A percentile compares a stretch with the other conserved stretches of the same genome.
These are phyloP conservation scores for Taenaris catops DNA, from an alignment of 2,888 invertebrate genomes.

Conservation along the genomic window DNA sequence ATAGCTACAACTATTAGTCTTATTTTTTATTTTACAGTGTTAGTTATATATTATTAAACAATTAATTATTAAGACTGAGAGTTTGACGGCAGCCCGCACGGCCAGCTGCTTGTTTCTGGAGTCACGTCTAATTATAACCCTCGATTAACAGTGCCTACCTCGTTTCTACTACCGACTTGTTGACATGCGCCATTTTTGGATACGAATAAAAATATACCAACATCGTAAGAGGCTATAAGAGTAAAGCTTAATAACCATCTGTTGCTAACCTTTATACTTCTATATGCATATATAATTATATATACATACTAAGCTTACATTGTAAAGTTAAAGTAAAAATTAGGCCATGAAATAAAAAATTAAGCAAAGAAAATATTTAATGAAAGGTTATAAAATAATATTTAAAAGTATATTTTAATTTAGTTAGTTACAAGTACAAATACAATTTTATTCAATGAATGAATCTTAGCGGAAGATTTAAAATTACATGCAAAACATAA, in stretches of 20 bases:
- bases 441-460: too few species aligned
- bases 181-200: constrained; percentile 21
- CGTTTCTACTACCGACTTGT: constrained; percentile 10
- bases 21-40: not conserved
- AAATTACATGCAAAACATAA: too few species aligned
- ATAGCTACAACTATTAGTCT: too few species aligned
- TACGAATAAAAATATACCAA: constrained; percentile 15
- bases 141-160: constrained; percentile 16
- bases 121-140: constrained; percentile 19
- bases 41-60: constrained; percentile 1
- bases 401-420: too few species aligned
- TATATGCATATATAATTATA: not conserved
- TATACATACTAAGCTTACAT: not conserved
- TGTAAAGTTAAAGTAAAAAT: too few species aligned
- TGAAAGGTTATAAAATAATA: too few species aligned
- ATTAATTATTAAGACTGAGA: constrained; percentile 7
- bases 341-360: too few species aligned
- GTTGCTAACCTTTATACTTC: too few species aligned
- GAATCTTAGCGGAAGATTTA: too few species aligned
- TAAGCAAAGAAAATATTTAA: too few species aligned
- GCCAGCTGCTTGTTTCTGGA: constrained; percentile 17
- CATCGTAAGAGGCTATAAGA: constrained; percentile 4
- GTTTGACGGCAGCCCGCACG: constrained; percentile 18
- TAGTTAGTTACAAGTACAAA: too few species aligned
- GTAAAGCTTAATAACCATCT: not conserved